Base-by-base conservation (phyloP, 2,888 invertebrate species). In the Leptopilina drosophilae region DNA sequence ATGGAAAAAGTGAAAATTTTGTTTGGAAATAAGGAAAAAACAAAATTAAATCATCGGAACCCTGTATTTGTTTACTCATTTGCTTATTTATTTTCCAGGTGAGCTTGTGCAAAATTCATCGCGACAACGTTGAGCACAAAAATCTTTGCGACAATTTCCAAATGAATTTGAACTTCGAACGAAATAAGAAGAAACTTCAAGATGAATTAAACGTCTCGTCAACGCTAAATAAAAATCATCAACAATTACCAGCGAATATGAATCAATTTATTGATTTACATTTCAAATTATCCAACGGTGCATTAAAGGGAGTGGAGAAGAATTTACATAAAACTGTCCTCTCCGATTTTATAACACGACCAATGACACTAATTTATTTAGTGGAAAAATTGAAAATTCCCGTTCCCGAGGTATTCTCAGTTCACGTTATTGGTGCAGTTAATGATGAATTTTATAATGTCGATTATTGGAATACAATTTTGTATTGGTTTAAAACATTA, bases 381-480 rank as follows among this genome's bases (percentile, higher is more conserved):
- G 64, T 89, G 49, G 83, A 87, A 76, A 85, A 84, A 81, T 78
- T 89, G 53, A 77, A 85, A 26, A 80, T 81, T 65, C 64, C 64
- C 14, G n/a, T 78, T 9, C 49, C 26, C 8, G 42, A 77, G 9
- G 76, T 8, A 40, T 73, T 89, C 8, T 84, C 84, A n/a, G 78
- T 92, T 62, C 92, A 92, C 79, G 80, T 92, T 14, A 87, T 92
- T 80, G 92, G 90, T 14, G 89, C 91, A 0, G 89, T 89, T 80
- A 78, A 84, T 20, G 83, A 87, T 20, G 92, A 91, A 81, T 80
- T 87, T 2, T 80, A 84, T 12, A 85, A 87, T 78, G 78, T 88
- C 15, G 83, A 84, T 77, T 81, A 86, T 76, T 91, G 91, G 89
- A 91, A 92, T 84, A 86, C 87, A 56, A 69, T 92, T 6, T 85